A percentile compares a stretch with the other conserved stretches of the same genome.
phyloP scores from a whole-genome alignment of 2,113 vertebrate species.

The Excalfactoria chinensis region DNA sequence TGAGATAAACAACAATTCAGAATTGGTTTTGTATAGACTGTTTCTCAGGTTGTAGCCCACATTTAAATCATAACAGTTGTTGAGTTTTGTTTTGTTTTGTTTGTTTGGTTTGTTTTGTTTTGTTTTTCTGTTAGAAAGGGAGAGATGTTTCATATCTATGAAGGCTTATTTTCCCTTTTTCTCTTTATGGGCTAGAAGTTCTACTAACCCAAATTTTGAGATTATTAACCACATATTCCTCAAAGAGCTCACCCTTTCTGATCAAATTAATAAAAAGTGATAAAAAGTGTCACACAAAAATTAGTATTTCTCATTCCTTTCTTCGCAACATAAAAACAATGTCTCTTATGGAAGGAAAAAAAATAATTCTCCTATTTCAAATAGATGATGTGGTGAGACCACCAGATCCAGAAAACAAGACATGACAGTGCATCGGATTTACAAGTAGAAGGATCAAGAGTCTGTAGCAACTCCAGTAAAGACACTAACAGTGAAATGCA shows the following conservation, averaged over 20 bases:
- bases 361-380: background rate
- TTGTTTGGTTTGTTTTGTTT: background rate
- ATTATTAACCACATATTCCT: slow-evolving; percentile 20
- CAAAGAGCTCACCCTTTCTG: slow-evolving; percentile 13
- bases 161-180: slow-evolving; percentile 41
- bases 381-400: background rate
- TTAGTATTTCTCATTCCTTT: slow-evolving; percentile 7
- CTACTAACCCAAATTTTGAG: background rate
- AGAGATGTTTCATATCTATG: slow-evolving; percentile 35
- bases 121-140: slow-evolving; percentile 12
- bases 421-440: background rate
- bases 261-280: background rate
- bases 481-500: background rate
- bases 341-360: background rate
- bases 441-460: background rate
- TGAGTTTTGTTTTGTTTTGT: rapidly evolving
- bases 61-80: slow-evolving; percentile 33
- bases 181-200: slow-evolving; percentile 32
- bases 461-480: background rate
- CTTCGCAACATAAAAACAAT: background rate
- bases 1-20: slow-evolving; percentile 51
- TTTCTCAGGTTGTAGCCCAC: slow-evolving; percentile 25
- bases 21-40: background rate
- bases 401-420: background rate
- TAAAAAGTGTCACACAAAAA: slow-evolving; percentile 2